Evolutionary conservation across 1,140 invertebrate species (phyloP).

Genomic region (Neocloeon triangulifer): DNA sequence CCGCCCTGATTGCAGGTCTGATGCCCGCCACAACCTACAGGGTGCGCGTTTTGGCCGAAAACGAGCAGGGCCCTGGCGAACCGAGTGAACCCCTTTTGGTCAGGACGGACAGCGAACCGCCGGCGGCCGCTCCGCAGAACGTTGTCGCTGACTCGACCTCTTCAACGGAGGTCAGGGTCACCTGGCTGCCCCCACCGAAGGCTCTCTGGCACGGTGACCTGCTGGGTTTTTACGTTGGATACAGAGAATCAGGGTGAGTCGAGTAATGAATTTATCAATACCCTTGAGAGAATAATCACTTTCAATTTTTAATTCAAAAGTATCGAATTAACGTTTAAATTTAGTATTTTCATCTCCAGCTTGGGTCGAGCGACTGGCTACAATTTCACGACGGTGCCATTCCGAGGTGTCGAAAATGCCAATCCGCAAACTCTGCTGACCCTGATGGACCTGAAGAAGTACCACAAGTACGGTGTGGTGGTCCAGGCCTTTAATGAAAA

Average conservation of each 20-base stretch:
- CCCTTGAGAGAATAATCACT: no score
- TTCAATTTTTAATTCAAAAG: no score
- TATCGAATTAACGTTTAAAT: no score
- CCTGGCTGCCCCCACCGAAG: slow-evolving; percentile 17
- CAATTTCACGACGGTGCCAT: slow-evolving; percentile 12
- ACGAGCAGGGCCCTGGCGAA: slow-evolving; percentile 22
- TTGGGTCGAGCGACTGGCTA: slow-evolving; percentile 8
- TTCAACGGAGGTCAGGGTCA: slow-evolving; percentile 14
- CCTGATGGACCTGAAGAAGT: slow-evolving; percentile 10
- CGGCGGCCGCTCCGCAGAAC: slow-evolving; percentile 23
- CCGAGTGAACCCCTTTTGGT: slow-evolving; percentile 18
- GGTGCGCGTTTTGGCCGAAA: slow-evolving; percentile 24
- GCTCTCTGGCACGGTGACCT: slow-evolving; percentile 25
- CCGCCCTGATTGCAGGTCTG: slow-evolving; percentile 17
- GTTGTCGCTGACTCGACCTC: slow-evolving; percentile 22
- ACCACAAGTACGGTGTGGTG: slow-evolving; percentile 21
- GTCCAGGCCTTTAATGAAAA: slow-evolving; percentile 31
- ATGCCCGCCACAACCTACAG: slow-evolving; percentile 25
- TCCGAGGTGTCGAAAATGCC: no score
- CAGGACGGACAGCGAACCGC: slow-evolving; percentile 26
- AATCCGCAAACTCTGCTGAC: slow-evolving; percentile 5
- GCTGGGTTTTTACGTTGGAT: slow-evolving; percentile 30
- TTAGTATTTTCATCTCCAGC: slow-evolving; percentile 1
- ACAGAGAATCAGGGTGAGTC: slow-evolving; percentile 15
- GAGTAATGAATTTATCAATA: no score